phyloP scores from a whole-genome alignment of 2,113 vertebrate species.

The Lepisosteus osseus region DNA sequence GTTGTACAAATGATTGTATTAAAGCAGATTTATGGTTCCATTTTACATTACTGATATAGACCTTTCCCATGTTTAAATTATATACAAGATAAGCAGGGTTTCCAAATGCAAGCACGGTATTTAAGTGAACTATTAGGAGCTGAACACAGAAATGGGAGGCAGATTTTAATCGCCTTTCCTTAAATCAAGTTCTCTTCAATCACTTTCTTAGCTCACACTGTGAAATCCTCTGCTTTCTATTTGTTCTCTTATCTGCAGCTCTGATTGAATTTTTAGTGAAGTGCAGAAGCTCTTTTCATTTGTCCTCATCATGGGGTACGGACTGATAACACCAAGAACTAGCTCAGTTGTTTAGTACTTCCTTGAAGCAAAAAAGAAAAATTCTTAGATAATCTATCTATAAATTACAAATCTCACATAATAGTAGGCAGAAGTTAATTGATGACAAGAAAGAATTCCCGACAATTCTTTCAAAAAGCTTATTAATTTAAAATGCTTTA shows the following conservation, averaged over 20 bases:
- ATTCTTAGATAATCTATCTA: background rate
- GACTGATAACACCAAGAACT: slow-evolving; percentile 57
- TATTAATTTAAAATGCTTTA: too few species aligned
- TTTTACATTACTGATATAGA: too few species aligned
- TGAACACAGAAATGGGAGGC: background rate
- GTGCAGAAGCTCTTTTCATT: slow-evolving; percentile 46
- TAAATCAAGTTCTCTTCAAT: background rate
- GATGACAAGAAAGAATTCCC: too few species aligned
- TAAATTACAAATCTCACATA: too few species aligned
- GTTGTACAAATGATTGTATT: too few species aligned
- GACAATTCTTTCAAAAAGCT: too few species aligned
- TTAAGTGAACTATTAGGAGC: background rate
- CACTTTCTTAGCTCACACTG: background rate
- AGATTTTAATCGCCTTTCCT: background rate
- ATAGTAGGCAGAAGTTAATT: too few species aligned
- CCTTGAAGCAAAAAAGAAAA: background rate
- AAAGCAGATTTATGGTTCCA: too few species aligned
- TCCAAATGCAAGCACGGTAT: background rate
- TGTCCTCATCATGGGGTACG: slow-evolving; percentile 49
- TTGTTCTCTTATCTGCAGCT: slow-evolving; percentile 48
- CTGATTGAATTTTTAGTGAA: slow-evolving; percentile 59
- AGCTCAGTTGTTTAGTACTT: slow-evolving; percentile 46
- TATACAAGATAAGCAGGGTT: too few species aligned
- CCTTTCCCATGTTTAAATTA: too few species aligned
- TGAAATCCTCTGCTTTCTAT: slow-evolving; percentile 32